These are phyloP conservation scores for Ctenomys sociabilis DNA, from an alignment of 2,113 vertebrate species.

Conservation along the genomic window DNA sequence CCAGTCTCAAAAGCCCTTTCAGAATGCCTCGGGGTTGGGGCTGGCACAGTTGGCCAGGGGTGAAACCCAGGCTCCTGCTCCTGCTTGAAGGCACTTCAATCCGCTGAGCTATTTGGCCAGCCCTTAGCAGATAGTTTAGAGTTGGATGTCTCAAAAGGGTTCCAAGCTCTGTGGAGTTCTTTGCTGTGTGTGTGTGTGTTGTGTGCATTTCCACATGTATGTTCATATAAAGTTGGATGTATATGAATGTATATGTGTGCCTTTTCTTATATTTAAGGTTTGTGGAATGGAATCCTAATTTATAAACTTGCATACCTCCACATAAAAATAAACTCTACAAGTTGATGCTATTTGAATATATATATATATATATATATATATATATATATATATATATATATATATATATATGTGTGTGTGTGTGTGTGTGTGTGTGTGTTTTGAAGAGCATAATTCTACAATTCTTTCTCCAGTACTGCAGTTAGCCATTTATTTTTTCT, in stretches of 20 bases:
- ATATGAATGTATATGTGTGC: background rate
- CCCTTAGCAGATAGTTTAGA: background rate
- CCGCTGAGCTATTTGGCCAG: no score
- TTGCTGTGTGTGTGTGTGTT: background rate
- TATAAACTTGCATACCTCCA: background rate
- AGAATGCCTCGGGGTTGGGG: no score
- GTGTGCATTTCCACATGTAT: background rate
- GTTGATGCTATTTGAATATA: background rate
- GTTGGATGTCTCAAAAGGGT: background rate
- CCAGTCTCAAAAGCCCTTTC: no score
- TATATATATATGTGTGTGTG: background rate
- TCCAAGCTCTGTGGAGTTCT: background rate
- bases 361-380: background rate
- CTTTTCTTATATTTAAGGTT: background rate
- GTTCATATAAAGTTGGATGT: background rate
- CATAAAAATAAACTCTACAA: background rate
- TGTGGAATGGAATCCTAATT: background rate
- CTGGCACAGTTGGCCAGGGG: no score
- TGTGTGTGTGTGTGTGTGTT: no score
- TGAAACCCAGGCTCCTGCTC: no score
- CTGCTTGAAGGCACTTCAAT: no score
- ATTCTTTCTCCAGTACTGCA: background rate
- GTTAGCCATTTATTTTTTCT: background rate
- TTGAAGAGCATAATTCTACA: background rate
- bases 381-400: background rate